These are phyloP conservation scores for Aphidius gifuensis DNA, from an alignment of 1,140 invertebrate species.

Conservation along the genomic window DNA sequence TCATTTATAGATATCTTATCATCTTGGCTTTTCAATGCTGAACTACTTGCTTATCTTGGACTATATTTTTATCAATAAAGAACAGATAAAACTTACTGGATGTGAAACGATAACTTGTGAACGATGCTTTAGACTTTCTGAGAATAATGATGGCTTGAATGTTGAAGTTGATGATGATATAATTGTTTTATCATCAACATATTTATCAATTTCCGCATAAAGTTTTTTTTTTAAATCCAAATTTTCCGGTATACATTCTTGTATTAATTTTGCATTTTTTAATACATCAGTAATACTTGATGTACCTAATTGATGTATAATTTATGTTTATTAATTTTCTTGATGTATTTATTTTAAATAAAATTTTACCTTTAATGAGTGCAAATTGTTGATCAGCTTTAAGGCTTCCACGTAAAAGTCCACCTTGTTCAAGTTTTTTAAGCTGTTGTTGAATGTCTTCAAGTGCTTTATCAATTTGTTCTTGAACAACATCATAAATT, in stretches of 20 bases:
- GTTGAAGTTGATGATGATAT: constrained; percentile 90
- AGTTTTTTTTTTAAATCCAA: constrained; percentile 81
- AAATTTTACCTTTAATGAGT: constrained; percentile 70
- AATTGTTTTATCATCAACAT: constrained; percentile 71
- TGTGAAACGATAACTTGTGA: constrained; percentile 79
- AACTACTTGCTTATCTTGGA: neutral
- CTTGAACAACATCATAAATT: constrained; percentile 77
- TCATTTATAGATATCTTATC: neutral
- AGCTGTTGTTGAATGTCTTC: constrained; percentile 73
- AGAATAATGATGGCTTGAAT: constrained; percentile 82
- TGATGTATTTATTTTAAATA: too few species aligned
- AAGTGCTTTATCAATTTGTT: constrained; percentile 73
- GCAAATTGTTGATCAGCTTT: constrained; percentile 71
- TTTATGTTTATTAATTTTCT: neutral
- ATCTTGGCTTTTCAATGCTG: neutral
- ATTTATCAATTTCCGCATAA: constrained; percentile 72
- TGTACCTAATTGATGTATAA: constrained; percentile 55
- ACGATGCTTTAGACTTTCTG: constrained; percentile 74
- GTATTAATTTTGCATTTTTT: constrained; percentile 71
- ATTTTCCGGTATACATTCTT: constrained; percentile 92
- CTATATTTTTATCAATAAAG: constrained; percentile 2
- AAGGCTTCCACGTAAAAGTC: constrained; percentile 71
- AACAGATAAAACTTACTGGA: constrained; percentile 62
- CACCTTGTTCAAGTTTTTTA: constrained; percentile 65
- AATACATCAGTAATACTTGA: constrained; percentile 64